Evolutionary conservation across 2,888 invertebrate genomes (phyloP), one percentile per base, ranked within the genome.

Genomic region (Leptopterna dolabrata): DNA sequence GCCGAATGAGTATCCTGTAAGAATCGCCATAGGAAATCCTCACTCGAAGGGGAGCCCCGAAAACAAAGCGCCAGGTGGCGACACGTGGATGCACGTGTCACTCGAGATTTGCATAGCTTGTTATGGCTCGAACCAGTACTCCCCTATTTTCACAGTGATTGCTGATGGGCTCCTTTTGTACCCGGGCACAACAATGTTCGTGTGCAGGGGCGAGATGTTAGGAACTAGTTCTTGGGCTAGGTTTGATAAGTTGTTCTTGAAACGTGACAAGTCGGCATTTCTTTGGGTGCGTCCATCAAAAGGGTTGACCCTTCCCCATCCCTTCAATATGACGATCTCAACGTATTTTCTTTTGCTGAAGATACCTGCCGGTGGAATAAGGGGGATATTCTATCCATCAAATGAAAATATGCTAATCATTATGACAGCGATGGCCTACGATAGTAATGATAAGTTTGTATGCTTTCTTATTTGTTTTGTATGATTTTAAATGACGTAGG

Each of bases 71-170:
- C 73, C 73, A 76, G 73, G 73, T 76, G 73, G 36, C 73, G 73
- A 76, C 73, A 76, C 73, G 73, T 76, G 73, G 73, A 76, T 76
- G 73, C 73, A 76, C 73, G 73, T 76, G 73, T 76, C 73, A 36
- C n/a, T 76, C 36, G 14, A 36, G 73, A 76, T 76, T 76, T 76
- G 73, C 73, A 76, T 76, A 76, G 73, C 41, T 76, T 30, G 30
- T 76, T 41, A 41, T 30, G n/a, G 19, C 19, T 19, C 41, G 73
- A 19, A 30, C 36, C 36, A 76, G 73, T 30, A 76, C 30, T 19
- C 73, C 30, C 36, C 41, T 41, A 30, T 41, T 76, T 76, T 76
- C 41, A 76, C 36, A 16, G 29, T 41, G 73, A 41, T 76, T 16
- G 19, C 63, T 24, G 73, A 76, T 41, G 73, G 73, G 11, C 73